phyloP scores from a whole-genome alignment of 2,888 invertebrate species.

The Allygus modestus region DNA sequence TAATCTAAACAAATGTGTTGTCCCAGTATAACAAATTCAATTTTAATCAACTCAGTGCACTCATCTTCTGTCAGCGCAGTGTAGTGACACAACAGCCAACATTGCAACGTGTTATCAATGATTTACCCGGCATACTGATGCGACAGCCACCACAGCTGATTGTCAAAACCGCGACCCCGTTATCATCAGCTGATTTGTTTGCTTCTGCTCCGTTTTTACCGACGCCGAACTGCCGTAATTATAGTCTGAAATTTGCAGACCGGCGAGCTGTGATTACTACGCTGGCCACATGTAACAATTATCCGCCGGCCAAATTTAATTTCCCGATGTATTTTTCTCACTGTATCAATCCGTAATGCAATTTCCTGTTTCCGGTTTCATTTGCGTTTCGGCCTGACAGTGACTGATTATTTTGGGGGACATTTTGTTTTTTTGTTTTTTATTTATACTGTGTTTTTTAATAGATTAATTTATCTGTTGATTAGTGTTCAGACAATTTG shows the following conservation, averaged over 20 bases:
- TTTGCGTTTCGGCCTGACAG: neutral
- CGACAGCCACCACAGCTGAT: neutral
- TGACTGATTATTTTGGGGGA: neutral
- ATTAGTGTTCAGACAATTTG: no score
- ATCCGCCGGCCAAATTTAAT: constrained; percentile 18
- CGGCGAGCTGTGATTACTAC: neutral
- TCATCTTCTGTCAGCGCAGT: no score
- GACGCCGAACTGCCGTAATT: neutral
- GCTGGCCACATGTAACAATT: constrained; percentile 19
- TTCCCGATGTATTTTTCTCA: constrained; percentile 15
- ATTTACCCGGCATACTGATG: no score
- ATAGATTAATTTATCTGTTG: no score
- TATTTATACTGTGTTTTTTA: no score
- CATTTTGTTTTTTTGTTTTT: neutral
- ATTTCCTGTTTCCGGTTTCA: constrained; percentile 20
- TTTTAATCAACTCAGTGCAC: no score
- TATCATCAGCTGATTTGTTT: constrained; percentile 17
- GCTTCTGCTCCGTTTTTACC: constrained; percentile 7
- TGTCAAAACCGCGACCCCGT: constrained; percentile 1
- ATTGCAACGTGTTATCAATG: no score
- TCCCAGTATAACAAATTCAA: no score
- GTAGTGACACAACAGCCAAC: no score
- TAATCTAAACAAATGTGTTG: no score
- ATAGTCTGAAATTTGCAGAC: neutral
- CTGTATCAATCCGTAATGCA: constrained; percentile 33